phyloP scores from a whole-genome alignment of 1,140 invertebrate species.

The Schlechtendalia chinensis region DNA sequence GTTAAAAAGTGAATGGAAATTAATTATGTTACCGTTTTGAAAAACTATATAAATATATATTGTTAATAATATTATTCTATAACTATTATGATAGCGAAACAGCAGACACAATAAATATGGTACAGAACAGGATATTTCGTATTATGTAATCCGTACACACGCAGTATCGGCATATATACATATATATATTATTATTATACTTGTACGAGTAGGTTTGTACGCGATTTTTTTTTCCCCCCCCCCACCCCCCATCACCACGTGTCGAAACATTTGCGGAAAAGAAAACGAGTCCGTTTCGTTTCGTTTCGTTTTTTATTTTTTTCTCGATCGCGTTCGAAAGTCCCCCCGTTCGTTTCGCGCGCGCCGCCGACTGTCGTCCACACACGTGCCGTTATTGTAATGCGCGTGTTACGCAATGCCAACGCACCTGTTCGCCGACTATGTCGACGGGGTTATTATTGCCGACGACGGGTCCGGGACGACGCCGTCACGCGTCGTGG shows the following conservation, averaged over 20 bases:
- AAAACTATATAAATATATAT: background rate
- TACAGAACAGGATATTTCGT: constrained; percentile 33
- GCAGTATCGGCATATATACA: background rate
- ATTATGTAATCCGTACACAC: background rate
- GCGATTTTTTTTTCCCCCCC: constrained; percentile 14
- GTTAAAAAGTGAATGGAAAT: constrained; percentile 37
- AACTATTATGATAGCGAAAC: background rate
- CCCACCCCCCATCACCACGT: too few species aligned
- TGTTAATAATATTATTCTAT: background rate
- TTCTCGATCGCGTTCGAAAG: background rate
- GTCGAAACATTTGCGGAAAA: too few species aligned
- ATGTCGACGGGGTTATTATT: too few species aligned
- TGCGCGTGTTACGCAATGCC: too few species aligned
- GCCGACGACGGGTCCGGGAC: too few species aligned
- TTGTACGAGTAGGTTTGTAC: background rate
- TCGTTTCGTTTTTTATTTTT: background rate
- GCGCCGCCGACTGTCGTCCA: too few species aligned
- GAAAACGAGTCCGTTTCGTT: too few species aligned
- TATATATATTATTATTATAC: background rate
- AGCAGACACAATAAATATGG: constrained; percentile 16
- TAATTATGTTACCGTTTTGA: constrained; percentile 28
- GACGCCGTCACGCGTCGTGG: too few species aligned
- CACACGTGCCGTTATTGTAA: too few species aligned
- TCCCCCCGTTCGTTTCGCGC: background rate
- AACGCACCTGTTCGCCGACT: too few species aligned